Evolutionary conservation across 2,797 vertebrate species (phyloP).

Genomic region (Enoplosus armatus): DNA sequence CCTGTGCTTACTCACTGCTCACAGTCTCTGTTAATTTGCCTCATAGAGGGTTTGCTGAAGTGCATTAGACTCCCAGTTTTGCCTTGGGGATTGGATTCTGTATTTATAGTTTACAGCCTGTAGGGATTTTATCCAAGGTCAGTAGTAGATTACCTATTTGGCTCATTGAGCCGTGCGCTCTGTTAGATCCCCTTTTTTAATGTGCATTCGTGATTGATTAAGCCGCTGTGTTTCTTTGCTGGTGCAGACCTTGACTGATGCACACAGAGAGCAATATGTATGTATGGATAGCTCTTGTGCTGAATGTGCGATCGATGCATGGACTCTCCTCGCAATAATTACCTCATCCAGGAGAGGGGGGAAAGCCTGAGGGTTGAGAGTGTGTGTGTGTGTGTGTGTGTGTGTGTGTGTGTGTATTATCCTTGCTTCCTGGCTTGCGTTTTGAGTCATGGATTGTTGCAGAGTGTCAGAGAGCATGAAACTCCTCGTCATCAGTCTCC

Average conservation of each 20-base stretch:
- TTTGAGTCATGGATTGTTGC: constrained; percentile 73
- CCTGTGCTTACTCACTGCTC: constrained; percentile 5
- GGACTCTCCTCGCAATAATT: constrained; percentile 80
- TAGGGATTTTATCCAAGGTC: constrained; percentile 79
- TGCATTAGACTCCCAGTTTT: constrained; percentile 60
- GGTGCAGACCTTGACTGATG: constrained; percentile 71
- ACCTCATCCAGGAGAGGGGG: constrained; percentile 74
- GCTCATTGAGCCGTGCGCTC: constrained; percentile 72
- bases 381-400: constrained; percentile 18
- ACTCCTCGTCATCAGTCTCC: constrained; percentile 76
- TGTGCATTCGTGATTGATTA: constrained; percentile 78
- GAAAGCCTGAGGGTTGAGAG: constrained; percentile 50
- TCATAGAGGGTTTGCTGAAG: constrained; percentile 56
- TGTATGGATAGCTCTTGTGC: constrained; percentile 74
- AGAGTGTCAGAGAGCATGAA: constrained; percentile 67
- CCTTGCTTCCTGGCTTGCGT: constrained; percentile 36
- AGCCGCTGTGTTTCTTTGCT: constrained; percentile 69
- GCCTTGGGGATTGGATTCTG: constrained; percentile 65
- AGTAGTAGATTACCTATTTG: constrained; percentile 80
- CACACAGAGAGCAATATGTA: constrained; percentile 72
- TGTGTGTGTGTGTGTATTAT: constrained; percentile 31
- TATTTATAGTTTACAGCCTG: constrained; percentile 79
- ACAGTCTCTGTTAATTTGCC: constrained; percentile 35
- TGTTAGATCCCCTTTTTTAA: constrained; percentile 69
- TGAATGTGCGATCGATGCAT: constrained; percentile 80